These are phyloP conservation scores for Ophion ellenae DNA, from an alignment of 2,888 invertebrate species.

Conservation along the genomic window DNA sequence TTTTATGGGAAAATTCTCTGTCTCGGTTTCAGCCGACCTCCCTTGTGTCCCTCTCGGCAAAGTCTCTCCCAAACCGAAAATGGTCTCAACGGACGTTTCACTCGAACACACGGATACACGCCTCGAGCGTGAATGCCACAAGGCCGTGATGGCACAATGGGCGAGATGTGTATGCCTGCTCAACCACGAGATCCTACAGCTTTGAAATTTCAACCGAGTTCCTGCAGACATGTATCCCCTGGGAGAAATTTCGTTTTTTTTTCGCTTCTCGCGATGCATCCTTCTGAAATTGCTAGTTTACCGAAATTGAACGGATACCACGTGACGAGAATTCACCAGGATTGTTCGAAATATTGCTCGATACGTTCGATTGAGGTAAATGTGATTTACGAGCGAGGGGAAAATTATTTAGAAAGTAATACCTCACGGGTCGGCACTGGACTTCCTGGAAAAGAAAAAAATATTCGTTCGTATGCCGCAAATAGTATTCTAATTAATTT, in stretches of 20 bases:
- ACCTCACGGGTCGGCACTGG: not conserved
- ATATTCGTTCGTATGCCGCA: not conserved
- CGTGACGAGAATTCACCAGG: conserved; percentile 56
- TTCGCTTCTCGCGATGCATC: conserved; percentile 28
- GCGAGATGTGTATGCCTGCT: conserved; percentile 28
- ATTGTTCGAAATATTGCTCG: conserved; percentile 10
- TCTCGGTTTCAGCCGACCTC: conserved; percentile 28
- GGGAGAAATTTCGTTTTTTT: conserved; percentile 24
- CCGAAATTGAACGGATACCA: conserved; percentile 57
- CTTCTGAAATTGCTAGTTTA: conserved; percentile 49
- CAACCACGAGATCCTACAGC: conserved; percentile 32
- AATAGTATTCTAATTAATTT: no score
- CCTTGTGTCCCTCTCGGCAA: conserved; percentile 29
- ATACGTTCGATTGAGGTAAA: not conserved
- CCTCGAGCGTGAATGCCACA: conserved; percentile 5
- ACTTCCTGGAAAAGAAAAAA: not conserved
- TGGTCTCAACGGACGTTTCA: conserved; percentile 35
- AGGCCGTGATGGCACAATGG: conserved; percentile 41
- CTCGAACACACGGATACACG: conserved; percentile 7
- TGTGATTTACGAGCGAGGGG: not conserved
- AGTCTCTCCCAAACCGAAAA: conserved; percentile 38
- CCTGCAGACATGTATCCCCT: conserved; percentile 21
- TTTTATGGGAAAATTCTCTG: conserved; percentile 61
- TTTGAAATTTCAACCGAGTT: conserved; percentile 49
- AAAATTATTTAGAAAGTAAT: not conserved